These are phyloP conservation scores for Lasioglossum figueresi DNA, from an alignment of 2,888 invertebrate species.

Conservation along the genomic window DNA sequence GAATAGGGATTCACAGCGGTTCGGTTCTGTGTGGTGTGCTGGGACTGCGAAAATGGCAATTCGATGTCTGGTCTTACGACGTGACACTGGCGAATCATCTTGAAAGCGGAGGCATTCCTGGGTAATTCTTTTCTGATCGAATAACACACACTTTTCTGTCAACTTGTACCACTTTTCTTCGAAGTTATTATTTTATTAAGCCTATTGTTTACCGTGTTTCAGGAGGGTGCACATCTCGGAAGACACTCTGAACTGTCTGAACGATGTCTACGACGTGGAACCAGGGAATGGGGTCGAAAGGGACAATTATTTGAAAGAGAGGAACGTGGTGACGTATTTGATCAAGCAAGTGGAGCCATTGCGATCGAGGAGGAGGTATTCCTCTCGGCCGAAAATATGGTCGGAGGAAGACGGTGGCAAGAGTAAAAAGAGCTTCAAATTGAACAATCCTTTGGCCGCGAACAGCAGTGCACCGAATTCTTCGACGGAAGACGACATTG, in stretches of 20 bases:
- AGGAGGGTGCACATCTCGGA: slow-evolving; percentile 98
- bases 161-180: not conserved
- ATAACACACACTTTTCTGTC: not conserved
- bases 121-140: slow-evolving; percentile 86
- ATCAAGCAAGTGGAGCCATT: slow-evolving; percentile 93
- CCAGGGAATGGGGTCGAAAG: slow-evolving; percentile 94
- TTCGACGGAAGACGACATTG: slow-evolving; percentile 90
- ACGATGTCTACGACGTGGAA: slow-evolving; percentile 96
- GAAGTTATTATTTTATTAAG: not conserved
- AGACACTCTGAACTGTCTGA: slow-evolving; percentile 93
- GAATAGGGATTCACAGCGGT: slow-evolving; percentile 98
- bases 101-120: slow-evolving; percentile 98
- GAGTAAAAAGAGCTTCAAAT: slow-evolving; percentile 83
- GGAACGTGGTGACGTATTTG: slow-evolving; percentile 94
- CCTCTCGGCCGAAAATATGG: slow-evolving; percentile 84
- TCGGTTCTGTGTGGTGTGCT: slow-evolving; percentile 98
- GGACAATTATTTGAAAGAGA: slow-evolving; percentile 93
- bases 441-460: slow-evolving; percentile 70
- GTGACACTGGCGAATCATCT: slow-evolving; percentile 97
- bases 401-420: slow-evolving; percentile 77
- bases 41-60: slow-evolving; percentile 96
- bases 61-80: slow-evolving; percentile 97
- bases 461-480: slow-evolving; percentile 83
- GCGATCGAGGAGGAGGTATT: slow-evolving; percentile 85
- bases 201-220: not conserved